Conservation (phyloP, 2,113 vertebrate species). For the Stigmatopora argus region DNA sequence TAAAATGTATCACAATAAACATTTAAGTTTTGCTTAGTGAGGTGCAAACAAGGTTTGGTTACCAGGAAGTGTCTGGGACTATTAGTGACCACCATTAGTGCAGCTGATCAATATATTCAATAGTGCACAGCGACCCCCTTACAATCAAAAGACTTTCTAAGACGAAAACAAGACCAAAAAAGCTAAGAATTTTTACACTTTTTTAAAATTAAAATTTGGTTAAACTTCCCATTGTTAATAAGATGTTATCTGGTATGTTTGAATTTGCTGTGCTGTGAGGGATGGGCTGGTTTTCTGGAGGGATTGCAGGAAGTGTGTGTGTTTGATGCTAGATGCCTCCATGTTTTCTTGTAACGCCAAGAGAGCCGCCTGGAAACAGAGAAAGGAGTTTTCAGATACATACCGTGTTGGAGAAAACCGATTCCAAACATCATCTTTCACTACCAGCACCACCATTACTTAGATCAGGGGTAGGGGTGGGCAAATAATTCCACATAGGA, state of each 20-base stretch:
- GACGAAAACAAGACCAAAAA: neutral
- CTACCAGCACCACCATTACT: no score
- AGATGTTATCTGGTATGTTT: conserved; percentile 63
- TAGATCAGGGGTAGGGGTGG: no score
- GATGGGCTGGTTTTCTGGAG: conserved; percentile 78
- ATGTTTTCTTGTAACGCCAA: conserved; percentile 79
- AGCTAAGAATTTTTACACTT: conserved; percentile 3
- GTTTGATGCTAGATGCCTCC: conserved; percentile 72
- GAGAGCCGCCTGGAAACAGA: conserved; percentile 80
- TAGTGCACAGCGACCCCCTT: conserved; percentile 25
- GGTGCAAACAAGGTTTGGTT: neutral
- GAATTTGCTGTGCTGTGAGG: conserved; percentile 72
- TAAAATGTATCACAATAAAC: neutral
- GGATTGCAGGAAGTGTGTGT: conserved; percentile 73
- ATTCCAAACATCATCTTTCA: neutral
- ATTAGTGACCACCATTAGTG: neutral
- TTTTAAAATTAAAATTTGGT: conserved; percentile 18
- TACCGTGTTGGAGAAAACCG: neutral
- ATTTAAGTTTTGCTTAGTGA: neutral
- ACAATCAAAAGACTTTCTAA: conserved; percentile 13
- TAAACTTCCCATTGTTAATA: neutral
- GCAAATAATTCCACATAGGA: no score
- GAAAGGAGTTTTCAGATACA: neutral
- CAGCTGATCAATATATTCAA: conserved; percentile 35
- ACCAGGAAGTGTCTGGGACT: neutral